Base-by-base conservation (phyloP, 2,797 vertebrate genomes). In the Leptatherina wallacei region DNA sequence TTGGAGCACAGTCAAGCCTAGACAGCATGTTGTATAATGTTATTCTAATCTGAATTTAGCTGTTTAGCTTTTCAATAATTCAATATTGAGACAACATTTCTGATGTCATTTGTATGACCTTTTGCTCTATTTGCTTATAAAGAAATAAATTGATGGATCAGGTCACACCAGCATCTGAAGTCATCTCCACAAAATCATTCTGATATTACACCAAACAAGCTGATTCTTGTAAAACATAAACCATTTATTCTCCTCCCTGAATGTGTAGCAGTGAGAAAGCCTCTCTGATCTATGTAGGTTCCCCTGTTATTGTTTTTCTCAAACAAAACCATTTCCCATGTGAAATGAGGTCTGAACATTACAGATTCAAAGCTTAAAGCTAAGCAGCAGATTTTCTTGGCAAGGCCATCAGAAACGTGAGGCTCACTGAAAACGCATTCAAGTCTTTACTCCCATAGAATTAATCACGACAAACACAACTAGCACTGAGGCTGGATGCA, bases 341-440 rank as follows among this genome's bases (percentile, higher is more conserved):
- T 83, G 83, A 91, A 88, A 88, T 82, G 85, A 84, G 87, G 85
- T 73, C 83, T 89, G 77, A 91, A 86, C 80, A 80, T 89, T 88
- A 83, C 82, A 72, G 81, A 92, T 91, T 91, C 85, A 84, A 82
- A 85, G 88, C 85, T 92, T 91, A 82, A 89, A 88, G 82, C 80
- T 83, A 83, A 88, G 84, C 82, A 85, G 80, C 87, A 88, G 83
- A 79, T 78, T 85, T 90, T 91, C 85, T 86, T 85, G 88, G 85
- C 89, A 85, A 89, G 81, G 82, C 85, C 83, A 75, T 86, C 80
- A 84, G 81, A 82, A 89, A 85, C 74, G 72, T 70, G 9, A 59
- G 74, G 81, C 87, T 83, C 61, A 60, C 7, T 0, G 75, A 88
- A 85, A 91, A 87, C 71, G 67, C 84, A 85, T 91, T 88, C 74